phyloP scores from a whole-genome alignment of 2,113 vertebrate species.

The Conger conger region DNA sequence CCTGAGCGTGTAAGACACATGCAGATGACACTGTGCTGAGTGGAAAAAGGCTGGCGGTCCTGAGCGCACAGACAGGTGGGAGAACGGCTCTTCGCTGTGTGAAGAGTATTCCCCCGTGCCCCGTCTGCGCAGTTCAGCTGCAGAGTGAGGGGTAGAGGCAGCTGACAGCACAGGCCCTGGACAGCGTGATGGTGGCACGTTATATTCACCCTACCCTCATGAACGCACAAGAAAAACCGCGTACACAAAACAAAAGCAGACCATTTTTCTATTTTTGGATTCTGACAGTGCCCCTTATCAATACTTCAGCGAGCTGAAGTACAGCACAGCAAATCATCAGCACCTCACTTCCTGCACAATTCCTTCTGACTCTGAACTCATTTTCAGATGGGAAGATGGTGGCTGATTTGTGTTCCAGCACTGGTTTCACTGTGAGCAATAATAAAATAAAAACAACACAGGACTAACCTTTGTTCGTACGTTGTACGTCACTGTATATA shows the following conservation, averaged over 20 bases:
- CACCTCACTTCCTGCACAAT: no score
- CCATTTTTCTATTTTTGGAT: no score
- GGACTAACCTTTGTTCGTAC: neutral
- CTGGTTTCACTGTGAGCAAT: neutral
- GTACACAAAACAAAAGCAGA: no score
- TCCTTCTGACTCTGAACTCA: no score
- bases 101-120: neutral
- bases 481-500: no score
- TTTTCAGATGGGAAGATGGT: neutral
- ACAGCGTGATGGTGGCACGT: no score
- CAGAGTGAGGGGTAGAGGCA: neutral
- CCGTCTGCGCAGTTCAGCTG: neutral
- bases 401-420: neutral
- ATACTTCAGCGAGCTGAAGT: neutral
- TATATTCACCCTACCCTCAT: neutral
- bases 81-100: neutral
- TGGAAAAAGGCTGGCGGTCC: no score
- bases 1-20: neutral
- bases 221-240: no score
- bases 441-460: neutral
- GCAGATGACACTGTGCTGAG: neutral
- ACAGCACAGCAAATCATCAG: no score
- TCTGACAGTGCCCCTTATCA: neutral
- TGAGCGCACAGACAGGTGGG: neutral
- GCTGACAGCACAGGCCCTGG: neutral